A percentile compares a stretch with the other conserved stretches of the same genome.
phyloP scores from a whole-genome alignment of 2,797 vertebrate species.

The Megaceryle alcyon region DNA sequence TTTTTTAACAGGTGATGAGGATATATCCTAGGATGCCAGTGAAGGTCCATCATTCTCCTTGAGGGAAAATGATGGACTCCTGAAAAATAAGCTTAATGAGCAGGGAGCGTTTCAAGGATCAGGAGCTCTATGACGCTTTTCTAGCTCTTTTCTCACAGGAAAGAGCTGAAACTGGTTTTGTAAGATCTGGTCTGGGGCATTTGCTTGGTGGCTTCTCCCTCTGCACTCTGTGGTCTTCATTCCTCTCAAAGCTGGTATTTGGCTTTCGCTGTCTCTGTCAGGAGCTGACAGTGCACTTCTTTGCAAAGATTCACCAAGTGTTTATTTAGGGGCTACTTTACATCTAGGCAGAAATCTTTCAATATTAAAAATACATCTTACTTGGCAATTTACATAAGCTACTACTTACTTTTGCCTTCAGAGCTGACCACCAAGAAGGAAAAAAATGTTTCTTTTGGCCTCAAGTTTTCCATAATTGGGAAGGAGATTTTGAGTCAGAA shows the following conservation, averaged over 20 bases:
- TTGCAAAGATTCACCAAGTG: background rate
- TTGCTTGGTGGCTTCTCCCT: background rate
- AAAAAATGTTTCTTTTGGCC: background rate
- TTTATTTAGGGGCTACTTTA: background rate
- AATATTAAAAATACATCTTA: background rate
- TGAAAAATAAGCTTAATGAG: background rate
- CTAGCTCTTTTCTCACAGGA: background rate
- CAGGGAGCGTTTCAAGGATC: background rate
- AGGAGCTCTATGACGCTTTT: background rate
- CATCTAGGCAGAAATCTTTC: background rate
- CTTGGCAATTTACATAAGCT: background rate
- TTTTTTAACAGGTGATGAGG: background rate
- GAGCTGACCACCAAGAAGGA: background rate
- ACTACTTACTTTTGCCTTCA: conserved; percentile 4
- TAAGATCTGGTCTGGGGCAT: background rate
- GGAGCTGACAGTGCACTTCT: background rate
- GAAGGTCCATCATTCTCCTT: background rate
- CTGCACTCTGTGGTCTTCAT: background rate
- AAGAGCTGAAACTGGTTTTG: background rate
- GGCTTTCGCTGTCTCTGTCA: background rate
- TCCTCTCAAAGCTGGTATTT: background rate
- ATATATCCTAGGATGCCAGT: background rate
- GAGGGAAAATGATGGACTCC: background rate
- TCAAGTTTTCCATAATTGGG: background rate
- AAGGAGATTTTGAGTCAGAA: background rate